These are phyloP conservation scores for Danio aesculapii DNA, from an alignment of 2,797 vertebrate genomes.

Conservation along the genomic window DNA sequence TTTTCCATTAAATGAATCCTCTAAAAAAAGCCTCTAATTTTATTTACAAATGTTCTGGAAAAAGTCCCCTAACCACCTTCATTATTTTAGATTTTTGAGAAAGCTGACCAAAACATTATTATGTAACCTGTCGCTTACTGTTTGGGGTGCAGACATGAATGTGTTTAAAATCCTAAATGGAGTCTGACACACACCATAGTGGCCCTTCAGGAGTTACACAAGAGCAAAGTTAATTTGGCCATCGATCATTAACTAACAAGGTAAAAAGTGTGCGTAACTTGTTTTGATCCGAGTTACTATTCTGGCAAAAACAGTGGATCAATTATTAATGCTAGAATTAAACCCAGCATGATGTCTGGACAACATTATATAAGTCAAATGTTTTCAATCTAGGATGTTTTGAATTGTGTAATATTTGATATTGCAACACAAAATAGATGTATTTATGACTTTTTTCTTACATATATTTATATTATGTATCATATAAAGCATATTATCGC, in stretches of 20 bases:
- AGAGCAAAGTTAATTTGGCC: neutral
- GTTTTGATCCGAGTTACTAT: slow-evolving; percentile 8
- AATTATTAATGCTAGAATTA: slow-evolving; percentile 20
- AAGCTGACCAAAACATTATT: no score
- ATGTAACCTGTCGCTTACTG: neutral
- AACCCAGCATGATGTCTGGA: neutral
- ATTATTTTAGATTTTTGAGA: neutral
- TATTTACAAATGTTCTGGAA: no score
- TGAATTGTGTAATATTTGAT: no score
- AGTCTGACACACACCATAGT: neutral
- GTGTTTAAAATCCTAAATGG: neutral
- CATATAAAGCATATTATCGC: no score
- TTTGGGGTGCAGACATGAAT: neutral
- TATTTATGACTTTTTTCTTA: neutral
- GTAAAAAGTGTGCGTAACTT: slow-evolving; percentile 5
- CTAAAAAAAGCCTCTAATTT: no score
- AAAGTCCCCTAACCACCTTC: no score
- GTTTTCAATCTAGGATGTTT: neutral
- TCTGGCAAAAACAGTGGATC: neutral
- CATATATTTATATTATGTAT: no score
- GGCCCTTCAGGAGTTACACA: neutral
- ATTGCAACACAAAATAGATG: no score
- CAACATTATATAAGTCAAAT: neutral
- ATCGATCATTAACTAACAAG: slow-evolving; percentile 23
- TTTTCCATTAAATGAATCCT: no score